These are phyloP conservation scores for Callimorpha dominula DNA, from an alignment of 2,888 invertebrate genomes.

Conservation along the genomic window DNA sequence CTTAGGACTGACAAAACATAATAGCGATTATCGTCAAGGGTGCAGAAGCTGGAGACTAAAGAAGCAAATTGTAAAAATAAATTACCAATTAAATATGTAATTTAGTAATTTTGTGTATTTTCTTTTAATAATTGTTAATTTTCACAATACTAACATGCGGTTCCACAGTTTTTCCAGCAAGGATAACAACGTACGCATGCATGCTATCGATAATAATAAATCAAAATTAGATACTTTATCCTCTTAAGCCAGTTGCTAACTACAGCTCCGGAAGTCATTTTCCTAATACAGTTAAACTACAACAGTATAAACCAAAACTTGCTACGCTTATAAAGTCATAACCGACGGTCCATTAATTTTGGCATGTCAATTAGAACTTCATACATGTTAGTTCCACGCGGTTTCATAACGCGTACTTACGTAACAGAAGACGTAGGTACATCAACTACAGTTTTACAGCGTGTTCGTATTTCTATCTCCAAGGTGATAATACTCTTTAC, in stretches of 20 bases:
- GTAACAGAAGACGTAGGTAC: neutral
- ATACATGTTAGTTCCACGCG: slow-evolving; percentile 27
- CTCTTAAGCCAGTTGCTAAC: neutral
- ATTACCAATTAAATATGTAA: too few relatives aligned
- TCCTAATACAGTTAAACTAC: neutral
- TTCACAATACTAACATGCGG: too few relatives aligned
- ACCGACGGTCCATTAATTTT: slow-evolving; percentile 16
- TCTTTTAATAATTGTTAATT: too few relatives aligned
- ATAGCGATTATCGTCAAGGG: too few relatives aligned
- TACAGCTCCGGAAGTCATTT: neutral
- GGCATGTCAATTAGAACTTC: slow-evolving; percentile 32
- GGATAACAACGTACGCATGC: too few relatives aligned
- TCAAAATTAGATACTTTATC: neutral
- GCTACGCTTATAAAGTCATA: neutral
- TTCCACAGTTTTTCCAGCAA: too few relatives aligned
- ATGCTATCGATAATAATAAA: neutral
- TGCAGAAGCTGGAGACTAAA: too few relatives aligned
- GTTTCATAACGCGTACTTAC: slow-evolving; percentile 24
- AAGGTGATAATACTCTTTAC: neutral
- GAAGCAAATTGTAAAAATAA: too few relatives aligned
- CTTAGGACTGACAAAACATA: too few relatives aligned
- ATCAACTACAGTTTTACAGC: slow-evolving; percentile 23
- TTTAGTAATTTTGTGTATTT: too few relatives aligned
- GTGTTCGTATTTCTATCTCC: slow-evolving; percentile 25
- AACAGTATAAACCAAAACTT: neutral